Evolutionary conservation across 1,140 invertebrate genomes (phyloP), one percentile per base, ranked within the genome.

Genomic region (Drosophila leontia): DNA sequence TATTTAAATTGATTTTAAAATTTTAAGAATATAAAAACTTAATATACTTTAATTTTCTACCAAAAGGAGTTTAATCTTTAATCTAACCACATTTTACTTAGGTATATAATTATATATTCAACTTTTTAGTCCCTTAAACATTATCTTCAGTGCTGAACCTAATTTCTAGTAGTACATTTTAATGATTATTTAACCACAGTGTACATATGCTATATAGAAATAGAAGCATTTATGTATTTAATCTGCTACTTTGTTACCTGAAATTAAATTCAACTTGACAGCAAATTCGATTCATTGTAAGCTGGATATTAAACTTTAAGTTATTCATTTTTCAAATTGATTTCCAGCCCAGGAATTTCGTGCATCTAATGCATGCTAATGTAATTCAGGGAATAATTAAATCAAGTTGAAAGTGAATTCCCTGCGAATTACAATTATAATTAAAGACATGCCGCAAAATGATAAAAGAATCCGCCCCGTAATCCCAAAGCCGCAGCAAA

Each of bases 401-500:
- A 63, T 75, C 37, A 75, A 41, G 29, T 42, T 47, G 35, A 55
- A 74, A 48, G 58, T 34, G 42, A 75, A 71, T 53, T 61, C 42
- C 34, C 9, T 37, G 23, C 15, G 19, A 60, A 57, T 55, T 51
- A 60, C 45, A 77, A 77, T 77, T 77, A 59, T 78, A 77, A 77
- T 77, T 77, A 77, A 69, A 19, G 45, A 75, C 61, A 65, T 76
- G 74, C 74, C 72, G 53, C 72, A 65, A 75, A 58, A 65, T 41
- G 19, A 34, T 64, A 48, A 42, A 50, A 39, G 51, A 42, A 65
- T 76, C 37, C 41, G 32, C 53, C 6, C 13, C 23, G 53, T 67
- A 67, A 51, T 76, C 61, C 53, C 53, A 65, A 67, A 67, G 44
- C 55, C 41, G 12, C 63, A 41, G 42, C 39, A 67, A 42, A 57